Base-by-base conservation (phyloP, 1,140 invertebrate genomes). In the Zaprionus ghesquierei region DNA sequence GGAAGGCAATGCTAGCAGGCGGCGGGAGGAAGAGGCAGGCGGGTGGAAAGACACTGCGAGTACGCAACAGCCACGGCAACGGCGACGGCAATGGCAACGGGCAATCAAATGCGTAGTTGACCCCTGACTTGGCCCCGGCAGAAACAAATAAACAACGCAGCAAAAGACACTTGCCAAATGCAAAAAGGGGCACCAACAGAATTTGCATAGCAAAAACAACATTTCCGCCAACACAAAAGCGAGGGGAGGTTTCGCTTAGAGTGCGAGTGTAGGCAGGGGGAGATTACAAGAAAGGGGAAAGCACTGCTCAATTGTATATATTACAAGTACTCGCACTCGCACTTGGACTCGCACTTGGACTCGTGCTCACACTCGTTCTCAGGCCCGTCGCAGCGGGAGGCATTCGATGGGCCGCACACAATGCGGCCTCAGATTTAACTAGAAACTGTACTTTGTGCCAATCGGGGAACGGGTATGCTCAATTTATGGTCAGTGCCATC, bases 71-170 rank as follows among this genome's bases (percentile, higher is more conserved):
- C 49, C 27, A 66, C 54, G 23, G 31, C 27, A 66, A 53, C 31
- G 29, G 15, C 58, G 69, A 68, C 18, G 18, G 20, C 33, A 51
- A 60, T 58, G 20, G 27, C 31, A 51, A 41, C 27, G n/a, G 25
- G 73, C 73, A 75, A 75, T 75, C 73, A 75, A 75, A 75, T 75
- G 73, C 73, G 73, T 75, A 75, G 73, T 75, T 75, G 73, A 75
- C 73, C 73, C 69, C 60, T 72, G 69, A 71, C 69, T 75, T 66
- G 73, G 69, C 69, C 69, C 31, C 72, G 50, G 56, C 41, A 55
- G 60, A 75, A 75, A 51, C 73, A 75, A 75, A 75, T 75, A 75
- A 75, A 72, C 69, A 75, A 75, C 73, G 44, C 56, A 44, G 62
- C 51, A 50, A 75, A 75, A 75, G 73, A 75, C 69, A 72, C 73